phyloP scores from a whole-genome alignment of 2,797 vertebrate genomes.

The Acrossocheilus fasciatus region DNA sequence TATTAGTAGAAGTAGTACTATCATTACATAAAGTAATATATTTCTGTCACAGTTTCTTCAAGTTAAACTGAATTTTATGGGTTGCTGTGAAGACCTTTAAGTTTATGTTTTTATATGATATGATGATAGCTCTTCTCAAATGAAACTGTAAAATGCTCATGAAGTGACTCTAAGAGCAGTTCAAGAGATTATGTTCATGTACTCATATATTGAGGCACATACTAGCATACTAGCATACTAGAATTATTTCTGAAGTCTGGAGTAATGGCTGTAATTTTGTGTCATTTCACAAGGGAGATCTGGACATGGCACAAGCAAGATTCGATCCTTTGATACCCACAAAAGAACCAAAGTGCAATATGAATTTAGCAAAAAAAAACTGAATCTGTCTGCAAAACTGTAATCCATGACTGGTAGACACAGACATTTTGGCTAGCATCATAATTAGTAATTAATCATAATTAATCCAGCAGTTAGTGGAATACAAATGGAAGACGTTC shows the following conservation, averaged over 20 bases:
- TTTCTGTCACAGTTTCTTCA: no score
- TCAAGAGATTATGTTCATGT: no score
- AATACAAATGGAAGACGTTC: background rate
- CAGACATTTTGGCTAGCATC: background rate
- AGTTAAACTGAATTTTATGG: no score
- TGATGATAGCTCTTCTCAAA: no score
- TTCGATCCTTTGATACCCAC: background rate
- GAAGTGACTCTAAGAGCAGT: background rate
- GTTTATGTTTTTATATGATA: no score
- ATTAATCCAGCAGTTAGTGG: background rate
- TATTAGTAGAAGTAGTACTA: no score
- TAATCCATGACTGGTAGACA: background rate
- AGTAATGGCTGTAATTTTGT: no score
- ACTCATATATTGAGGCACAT: background rate
- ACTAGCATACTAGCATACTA: no score
- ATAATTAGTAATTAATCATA: background rate
- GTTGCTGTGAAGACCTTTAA: no score
- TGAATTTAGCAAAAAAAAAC: background rate
- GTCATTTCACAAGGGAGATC: background rate
- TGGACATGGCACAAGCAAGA: background rate
- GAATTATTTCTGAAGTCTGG: no score
- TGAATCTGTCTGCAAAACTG: background rate
- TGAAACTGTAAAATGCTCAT: background rate
- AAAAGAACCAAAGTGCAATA: background rate
- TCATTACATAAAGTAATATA: no score